phyloP scores from a whole-genome alignment of 1,140 invertebrate species.

The Drosophila littoralis region DNA sequence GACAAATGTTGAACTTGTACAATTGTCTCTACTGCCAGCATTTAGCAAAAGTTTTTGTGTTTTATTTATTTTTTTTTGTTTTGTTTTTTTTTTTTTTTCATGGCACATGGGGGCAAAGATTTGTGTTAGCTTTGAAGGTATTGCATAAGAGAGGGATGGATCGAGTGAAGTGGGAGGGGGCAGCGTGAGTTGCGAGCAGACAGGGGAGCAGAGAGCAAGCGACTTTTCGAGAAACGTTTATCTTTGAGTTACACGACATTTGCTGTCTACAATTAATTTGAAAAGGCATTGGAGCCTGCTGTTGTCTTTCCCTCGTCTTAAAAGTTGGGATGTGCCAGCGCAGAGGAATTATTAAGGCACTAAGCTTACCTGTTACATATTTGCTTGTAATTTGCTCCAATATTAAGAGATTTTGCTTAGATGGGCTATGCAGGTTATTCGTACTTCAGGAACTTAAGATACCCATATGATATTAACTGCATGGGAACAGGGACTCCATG shows the following conservation, averaged over 20 bases:
- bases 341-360: background rate
- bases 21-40: constrained; percentile 57
- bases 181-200: background rate
- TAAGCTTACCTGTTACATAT: background rate
- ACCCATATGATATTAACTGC: no score
- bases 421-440: no score
- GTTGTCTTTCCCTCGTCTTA: background rate
- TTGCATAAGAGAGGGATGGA: constrained; percentile 55
- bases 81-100: constrained; percentile 2
- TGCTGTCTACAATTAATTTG: constrained; percentile 75
- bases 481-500: no score
- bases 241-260: constrained; percentile 71
- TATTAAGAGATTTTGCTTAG: no score
- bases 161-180: background rate
- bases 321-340: background rate
- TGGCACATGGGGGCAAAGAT: constrained; percentile 32
- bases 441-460: no score
- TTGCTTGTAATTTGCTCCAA: no score
- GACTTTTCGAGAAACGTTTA: constrained; percentile 61
- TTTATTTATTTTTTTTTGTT: background rate
- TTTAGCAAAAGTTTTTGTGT: constrained; percentile 51
- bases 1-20: constrained; percentile 75
- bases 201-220: background rate
- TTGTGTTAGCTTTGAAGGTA: constrained; percentile 48
- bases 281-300: constrained; percentile 47